Conservation (phyloP, 2,113 vertebrate genomes). For the Bufo gargarizans region DNA sequence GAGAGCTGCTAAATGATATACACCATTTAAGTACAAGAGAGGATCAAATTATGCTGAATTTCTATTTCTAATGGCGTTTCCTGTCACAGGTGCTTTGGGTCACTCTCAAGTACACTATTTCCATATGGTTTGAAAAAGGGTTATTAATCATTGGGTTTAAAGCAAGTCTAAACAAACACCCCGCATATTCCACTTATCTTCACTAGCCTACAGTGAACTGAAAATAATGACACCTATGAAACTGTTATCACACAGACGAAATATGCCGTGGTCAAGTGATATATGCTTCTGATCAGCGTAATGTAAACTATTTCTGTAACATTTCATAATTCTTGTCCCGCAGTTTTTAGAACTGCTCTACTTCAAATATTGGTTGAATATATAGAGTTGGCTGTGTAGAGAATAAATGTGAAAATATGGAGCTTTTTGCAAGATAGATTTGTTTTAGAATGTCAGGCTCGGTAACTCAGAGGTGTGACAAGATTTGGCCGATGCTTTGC, state of each 20-base stretch:
- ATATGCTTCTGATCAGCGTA: conserved; percentile 56
- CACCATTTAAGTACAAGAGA: conserved; percentile 57
- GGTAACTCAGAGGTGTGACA: conserved; percentile 31
- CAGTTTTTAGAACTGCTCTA: neutral
- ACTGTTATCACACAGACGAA: conserved; percentile 56
- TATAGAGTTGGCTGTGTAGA: neutral
- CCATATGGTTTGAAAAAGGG: conserved; percentile 66
- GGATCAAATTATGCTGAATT: conserved; percentile 59
- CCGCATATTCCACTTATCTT: conserved; percentile 63
- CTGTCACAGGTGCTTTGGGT: conserved; percentile 68
- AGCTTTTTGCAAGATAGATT: conserved; percentile 29
- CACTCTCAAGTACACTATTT: conserved; percentile 66
- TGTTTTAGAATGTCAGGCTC: conserved; percentile 32
- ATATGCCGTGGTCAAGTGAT: conserved; percentile 57
- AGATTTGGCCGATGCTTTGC: conserved; percentile 28
- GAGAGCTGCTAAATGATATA: conserved; percentile 59
- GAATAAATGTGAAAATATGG: neutral
- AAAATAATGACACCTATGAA: conserved; percentile 43
- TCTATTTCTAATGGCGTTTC: conserved; percentile 54
- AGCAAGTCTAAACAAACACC: conserved; percentile 61
- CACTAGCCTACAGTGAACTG: conserved; percentile 55
- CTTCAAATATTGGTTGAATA: conserved; percentile 25
- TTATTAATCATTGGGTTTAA: conserved; percentile 70
- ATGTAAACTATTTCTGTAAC: conserved; percentile 12
- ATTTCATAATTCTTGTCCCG: conserved; percentile 52